Conservation (phyloP, 2,113 vertebrate genomes). For the Chionodraco myersi region DNA sequence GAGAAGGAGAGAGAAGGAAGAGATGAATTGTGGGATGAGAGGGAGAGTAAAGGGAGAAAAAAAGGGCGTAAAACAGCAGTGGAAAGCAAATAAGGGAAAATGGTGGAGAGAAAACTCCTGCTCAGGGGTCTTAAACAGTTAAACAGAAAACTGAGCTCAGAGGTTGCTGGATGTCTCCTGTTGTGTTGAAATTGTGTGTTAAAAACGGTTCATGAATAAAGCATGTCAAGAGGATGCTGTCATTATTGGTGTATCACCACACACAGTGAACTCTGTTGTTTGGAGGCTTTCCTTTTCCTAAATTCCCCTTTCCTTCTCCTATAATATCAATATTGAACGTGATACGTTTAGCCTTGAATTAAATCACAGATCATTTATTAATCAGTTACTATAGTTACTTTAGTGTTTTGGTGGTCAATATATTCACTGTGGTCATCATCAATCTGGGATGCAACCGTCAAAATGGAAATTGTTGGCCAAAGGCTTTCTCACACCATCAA, state of each 20-base stretch:
- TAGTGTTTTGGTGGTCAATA: slow-evolving; percentile 10
- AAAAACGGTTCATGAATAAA: slow-evolving; percentile 54
- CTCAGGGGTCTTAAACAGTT: slow-evolving; percentile 60
- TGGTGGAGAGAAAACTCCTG: slow-evolving; percentile 15
- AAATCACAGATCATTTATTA: background rate
- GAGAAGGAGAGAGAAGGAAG: slow-evolving; percentile 18
- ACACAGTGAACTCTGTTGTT: slow-evolving; percentile 27
- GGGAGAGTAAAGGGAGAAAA: slow-evolving; percentile 12
- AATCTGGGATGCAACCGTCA: slow-evolving; percentile 23
- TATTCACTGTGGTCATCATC: slow-evolving; percentile 13
- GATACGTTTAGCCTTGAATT: slow-evolving; percentile 4
- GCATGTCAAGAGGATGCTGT: slow-evolving; percentile 43
- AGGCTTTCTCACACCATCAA: slow-evolving; percentile 11
- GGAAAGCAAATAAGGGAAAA: slow-evolving; percentile 48
- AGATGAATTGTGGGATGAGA: slow-evolving; percentile 44
- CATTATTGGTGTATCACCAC: slow-evolving; percentile 50
- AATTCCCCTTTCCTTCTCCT: slow-evolving; percentile 6
- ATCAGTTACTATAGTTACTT: slow-evolving; percentile 5
- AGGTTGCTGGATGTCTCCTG: slow-evolving; percentile 60
- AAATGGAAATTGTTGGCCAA: slow-evolving; percentile 17
- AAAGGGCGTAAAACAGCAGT: slow-evolving; percentile 39
- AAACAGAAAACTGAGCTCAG: slow-evolving; percentile 46
- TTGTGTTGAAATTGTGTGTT: slow-evolving; percentile 57
- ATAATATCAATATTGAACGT: background rate
- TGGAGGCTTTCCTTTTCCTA: background rate